Base-by-base conservation (phyloP, 2,888 invertebrate genomes). In the Campoplex nolae region DNA sequence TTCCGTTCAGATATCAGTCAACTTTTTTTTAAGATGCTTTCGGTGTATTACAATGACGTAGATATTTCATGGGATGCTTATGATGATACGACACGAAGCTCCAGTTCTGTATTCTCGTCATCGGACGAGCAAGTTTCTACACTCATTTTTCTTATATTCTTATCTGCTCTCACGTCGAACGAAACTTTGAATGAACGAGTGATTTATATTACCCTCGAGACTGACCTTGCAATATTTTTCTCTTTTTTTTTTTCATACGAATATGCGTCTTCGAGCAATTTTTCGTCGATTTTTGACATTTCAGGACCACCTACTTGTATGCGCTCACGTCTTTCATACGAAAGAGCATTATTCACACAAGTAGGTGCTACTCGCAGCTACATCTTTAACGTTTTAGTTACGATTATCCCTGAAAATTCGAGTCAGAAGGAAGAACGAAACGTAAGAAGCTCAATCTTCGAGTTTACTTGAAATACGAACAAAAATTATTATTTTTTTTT, bases 281-380 rank as follows among this genome's bases (percentile, higher is more conserved):
- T 23, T 23, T 62, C 23, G 62, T 28, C 23, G 16, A 51, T 76
- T 58, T 42, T 62, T 73, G 45, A 75, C 65, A 67, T 48, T 48
- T 82, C 62, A 71, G 54, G 62, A 82, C 73, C 89, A 92, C 93
- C 93, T 92, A 93, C 93, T 94, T 94, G 93, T 88, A 92, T 92
- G 90, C 89, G 88, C 89, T 79, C 86, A 35, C 28, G 89, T 89
- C 87, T 91, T 89, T 88, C 28, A n/a, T 35, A 7, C 86, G 75
- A 91, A 89, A 83, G 90, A 90, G 90, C 90, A 89, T 86, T 85
- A 88, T 85, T 91, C 92, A 92, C 90, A 93, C 93, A 94, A 93
- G 94, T 91, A 93, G 93, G 93, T 90, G 89, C 68, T 82, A 91
- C 90, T 89, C 88, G 65, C 78, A 92, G 90, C 94, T 94, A 94